Percentiles rank a stretch among this genome's conserved stretches.
These are phyloP conservation scores for Astur gentilis DNA, from an alignment of 2,113 vertebrate species.

Conservation along the genomic window DNA sequence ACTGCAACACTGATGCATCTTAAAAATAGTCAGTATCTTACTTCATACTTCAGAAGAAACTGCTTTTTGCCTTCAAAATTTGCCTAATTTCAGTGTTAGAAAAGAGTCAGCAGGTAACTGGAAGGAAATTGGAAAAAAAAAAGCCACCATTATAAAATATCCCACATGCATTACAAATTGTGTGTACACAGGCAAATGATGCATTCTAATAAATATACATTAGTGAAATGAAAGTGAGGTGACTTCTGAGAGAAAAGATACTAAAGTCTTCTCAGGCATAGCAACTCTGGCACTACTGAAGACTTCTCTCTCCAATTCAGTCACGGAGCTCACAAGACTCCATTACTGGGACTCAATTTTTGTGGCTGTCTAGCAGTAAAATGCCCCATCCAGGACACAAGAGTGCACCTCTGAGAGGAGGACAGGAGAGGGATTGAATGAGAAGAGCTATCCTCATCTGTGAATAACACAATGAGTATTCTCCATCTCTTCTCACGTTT, in stretches of 20 bases:
- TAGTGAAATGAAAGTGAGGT: background rate
- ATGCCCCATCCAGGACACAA: background rate
- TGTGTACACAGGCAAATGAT: background rate
- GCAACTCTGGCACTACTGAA: background rate
- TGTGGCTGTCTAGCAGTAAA: background rate
- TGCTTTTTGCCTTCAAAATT: background rate
- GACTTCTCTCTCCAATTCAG: background rate
- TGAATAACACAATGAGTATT: background rate
- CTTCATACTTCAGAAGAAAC: background rate
- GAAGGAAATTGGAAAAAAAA: background rate
- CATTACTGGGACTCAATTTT: background rate
- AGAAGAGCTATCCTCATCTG: background rate
- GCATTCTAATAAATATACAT: background rate
- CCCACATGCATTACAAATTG: background rate
- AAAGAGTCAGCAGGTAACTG: background rate
- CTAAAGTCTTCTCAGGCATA: background rate
- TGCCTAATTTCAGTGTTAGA: background rate
- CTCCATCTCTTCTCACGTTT: background rate
- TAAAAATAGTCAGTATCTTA: background rate
- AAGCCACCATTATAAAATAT: background rate
- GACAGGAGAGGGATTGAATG: background rate
- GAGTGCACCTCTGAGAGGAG: background rate
- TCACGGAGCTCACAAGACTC: background rate
- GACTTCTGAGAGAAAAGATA: background rate
- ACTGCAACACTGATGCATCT: background rate